Evolutionary conservation across 2,888 invertebrate genomes (phyloP), one percentile per base, ranked within the genome.

Genomic region (Troilus luridus): DNA sequence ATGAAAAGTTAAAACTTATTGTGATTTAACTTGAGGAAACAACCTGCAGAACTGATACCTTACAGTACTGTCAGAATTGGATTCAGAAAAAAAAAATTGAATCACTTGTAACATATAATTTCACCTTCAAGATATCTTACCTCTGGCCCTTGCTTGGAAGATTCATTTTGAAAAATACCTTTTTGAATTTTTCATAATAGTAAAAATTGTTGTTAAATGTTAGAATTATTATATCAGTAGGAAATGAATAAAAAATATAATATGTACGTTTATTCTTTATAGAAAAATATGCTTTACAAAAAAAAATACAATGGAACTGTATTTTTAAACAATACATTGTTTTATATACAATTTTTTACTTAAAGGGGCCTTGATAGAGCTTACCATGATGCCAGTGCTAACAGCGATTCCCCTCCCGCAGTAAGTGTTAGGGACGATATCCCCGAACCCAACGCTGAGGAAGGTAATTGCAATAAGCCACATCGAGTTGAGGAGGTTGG

Each of bases 401-500:
- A 99, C 99, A 94, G 99, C 99, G 95, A 99, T 99, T 94, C 98
- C 98, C 95, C 99, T 96, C 94, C 99, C 99, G 96, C 99, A 99
- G 96, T 99, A 99, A 93, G 99, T 99, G 96, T 99, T 99, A 95
- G 99, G 99, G 94, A 99, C 99, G 95, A 99, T 98, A 95, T 99
- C 99, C 94, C 99, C 99, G 96, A 99, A 99, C 95, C 99, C 99
- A 94, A 99, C 99, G 95, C 99, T 99, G 94, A 99, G 97, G 96
- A 99, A 99, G 94, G 99, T 99, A 94, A 99, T 99, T 94, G 99
- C 99, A 95, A 99, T 99, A 95, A 99, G 97, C 99, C 99, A 99
- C 98, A 99, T 99, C 94, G 99, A 98, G 96, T 99, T 99, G 95
- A 98, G 96, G 94, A 99, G 97, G 96, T 99, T 99, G 95, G 98